Percentiles rank a stretch among this genome's conserved stretches.
phyloP scores from a whole-genome alignment of 2,113 vertebrate genomes.

The Machaerirhynchus nigripectus region DNA sequence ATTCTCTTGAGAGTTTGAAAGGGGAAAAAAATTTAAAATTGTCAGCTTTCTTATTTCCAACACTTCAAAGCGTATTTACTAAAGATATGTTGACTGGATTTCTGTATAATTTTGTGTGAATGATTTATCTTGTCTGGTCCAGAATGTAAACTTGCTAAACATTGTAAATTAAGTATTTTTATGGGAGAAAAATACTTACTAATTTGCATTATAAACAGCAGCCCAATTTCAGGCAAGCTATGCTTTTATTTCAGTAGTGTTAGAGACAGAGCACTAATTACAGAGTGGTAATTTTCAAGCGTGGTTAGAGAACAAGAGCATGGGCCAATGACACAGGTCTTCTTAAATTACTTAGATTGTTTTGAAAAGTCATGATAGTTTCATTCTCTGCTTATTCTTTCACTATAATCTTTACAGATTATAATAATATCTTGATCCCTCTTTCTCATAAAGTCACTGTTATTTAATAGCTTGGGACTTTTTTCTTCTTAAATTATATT shows the following conservation, averaged over 20 bases:
- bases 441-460: neutral
- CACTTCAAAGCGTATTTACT: slow-evolving; percentile 32
- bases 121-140: slow-evolving; percentile 46
- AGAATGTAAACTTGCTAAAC: slow-evolving; percentile 40
- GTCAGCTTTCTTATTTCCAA: neutral
- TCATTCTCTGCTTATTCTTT: neutral
- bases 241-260: neutral
- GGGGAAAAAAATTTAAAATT: neutral
- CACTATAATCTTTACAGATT: neutral
- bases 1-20: neutral
- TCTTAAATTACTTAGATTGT: neutral
- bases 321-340: neutral
- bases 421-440: neutral
- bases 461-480: neutral
- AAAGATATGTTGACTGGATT: slow-evolving; percentile 4
- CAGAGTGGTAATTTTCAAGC: neutral
- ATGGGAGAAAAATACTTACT: neutral
- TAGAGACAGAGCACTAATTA: neutral
- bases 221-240: neutral
- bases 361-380: neutral
- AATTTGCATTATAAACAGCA: slow-evolving; percentile 33
- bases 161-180: slow-evolving; percentile 2
- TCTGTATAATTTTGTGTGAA: slow-evolving; percentile 19
- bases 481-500: neutral
- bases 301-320: neutral